Evolutionary conservation across 2,888 invertebrate species (phyloP).

Genomic region (Idaea aversata): DNA sequence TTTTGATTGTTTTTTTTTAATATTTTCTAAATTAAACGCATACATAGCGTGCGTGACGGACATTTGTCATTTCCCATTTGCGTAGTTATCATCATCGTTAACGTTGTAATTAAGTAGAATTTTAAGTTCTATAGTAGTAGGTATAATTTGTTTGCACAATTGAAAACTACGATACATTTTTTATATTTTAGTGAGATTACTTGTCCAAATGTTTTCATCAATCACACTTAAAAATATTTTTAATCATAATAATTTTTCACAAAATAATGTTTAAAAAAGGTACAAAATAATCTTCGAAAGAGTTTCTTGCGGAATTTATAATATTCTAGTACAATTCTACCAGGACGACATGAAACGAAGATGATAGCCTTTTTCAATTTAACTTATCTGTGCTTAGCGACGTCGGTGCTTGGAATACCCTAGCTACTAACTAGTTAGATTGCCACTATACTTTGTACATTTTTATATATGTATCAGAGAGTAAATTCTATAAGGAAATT

Average conservation of each 20-base stretch:
- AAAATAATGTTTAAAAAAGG: too few species aligned
- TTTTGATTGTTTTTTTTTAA: too few species aligned
- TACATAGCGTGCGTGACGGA: neutral
- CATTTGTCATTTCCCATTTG: neutral
- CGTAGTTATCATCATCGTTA: neutral
- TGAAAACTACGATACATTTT: conserved; percentile 5
- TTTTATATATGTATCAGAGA: too few species aligned
- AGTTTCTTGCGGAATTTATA: conserved; percentile 34
- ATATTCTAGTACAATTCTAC: conserved; percentile 26
- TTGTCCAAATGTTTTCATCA: too few species aligned
- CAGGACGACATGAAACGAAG: conserved; percentile 31
- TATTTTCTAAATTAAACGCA: neutral
- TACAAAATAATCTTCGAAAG: conserved; percentile 12
- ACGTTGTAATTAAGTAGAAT: neutral
- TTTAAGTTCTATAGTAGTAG: neutral
- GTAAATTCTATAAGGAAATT: too few species aligned
- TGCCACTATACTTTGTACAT: neutral
- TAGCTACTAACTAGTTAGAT: neutral
- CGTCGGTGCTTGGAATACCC: conserved; percentile 2
- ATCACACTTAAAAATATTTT: too few species aligned
- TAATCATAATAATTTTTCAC: too few species aligned
- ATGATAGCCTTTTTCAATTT: conserved; percentile 60
- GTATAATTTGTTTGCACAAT: conserved; percentile 3
- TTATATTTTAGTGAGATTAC: too few species aligned
- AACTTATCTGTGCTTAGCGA: conserved; percentile 47